phyloP scores from a whole-genome alignment of 2,113 vertebrate species.

The Psephotus haematonotus region DNA sequence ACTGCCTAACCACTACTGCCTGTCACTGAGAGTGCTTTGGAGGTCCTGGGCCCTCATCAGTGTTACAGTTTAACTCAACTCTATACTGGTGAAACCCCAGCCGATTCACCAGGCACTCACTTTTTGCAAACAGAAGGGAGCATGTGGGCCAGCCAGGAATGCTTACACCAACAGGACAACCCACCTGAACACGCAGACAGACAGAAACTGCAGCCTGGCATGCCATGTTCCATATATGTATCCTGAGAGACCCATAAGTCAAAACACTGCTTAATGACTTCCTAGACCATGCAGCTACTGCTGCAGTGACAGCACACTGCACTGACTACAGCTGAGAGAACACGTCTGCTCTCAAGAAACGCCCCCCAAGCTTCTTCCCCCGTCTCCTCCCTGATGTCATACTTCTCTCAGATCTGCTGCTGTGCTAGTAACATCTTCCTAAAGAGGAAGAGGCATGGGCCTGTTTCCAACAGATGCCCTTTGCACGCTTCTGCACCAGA shows the following conservation, averaged over 20 bases:
- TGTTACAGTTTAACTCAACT: neutral
- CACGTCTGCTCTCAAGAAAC: neutral
- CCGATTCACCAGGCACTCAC: neutral
- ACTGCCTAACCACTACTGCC: neutral
- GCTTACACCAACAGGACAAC: neutral
- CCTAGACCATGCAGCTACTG: neutral
- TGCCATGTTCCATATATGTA: neutral
- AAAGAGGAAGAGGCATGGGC: neutral
- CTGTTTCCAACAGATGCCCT: neutral
- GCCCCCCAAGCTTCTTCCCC: neutral
- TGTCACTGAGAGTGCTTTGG: neutral
- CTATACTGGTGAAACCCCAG: neutral
- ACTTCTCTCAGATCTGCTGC: neutral
- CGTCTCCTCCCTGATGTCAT: neutral
- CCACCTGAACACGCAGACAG: neutral
- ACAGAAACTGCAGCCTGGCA: neutral
- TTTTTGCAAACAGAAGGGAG: neutral
- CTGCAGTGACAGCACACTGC: neutral
- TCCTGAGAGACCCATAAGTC: fast-evolving
- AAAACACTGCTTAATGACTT: neutral
- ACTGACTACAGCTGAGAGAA: neutral
- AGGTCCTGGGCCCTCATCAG: neutral
- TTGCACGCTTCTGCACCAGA: neutral
- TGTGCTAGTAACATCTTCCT: neutral
- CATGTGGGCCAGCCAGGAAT: neutral